Percentiles rank a stretch among this genome's conserved stretches.
Conservation (phyloP, 2,113 vertebrate species). For the Vombatus ursinus region DNA sequence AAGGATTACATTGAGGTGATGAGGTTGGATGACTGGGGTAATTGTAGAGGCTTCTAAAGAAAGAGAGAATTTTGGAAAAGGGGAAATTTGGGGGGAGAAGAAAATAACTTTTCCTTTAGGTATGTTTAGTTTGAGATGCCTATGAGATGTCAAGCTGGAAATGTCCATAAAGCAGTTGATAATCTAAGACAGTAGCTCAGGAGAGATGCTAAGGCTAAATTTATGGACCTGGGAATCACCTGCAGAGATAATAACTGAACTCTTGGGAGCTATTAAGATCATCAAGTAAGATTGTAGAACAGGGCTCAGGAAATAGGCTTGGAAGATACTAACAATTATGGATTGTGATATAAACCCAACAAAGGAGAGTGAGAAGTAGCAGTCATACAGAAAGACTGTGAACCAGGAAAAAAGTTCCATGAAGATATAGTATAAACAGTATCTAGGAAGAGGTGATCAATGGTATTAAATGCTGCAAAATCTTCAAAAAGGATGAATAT, state of each 20-base stretch:
- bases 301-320: background rate
- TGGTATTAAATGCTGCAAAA: background rate
- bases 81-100: background rate
- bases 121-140: background rate
- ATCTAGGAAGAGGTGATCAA: background rate
- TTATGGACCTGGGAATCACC: background rate
- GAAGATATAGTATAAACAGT: background rate
- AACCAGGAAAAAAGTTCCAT: background rate
- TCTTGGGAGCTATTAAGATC: background rate
- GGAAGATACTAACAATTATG: background rate
- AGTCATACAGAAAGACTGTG: background rate
- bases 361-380: background rate
- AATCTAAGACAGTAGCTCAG: background rate
- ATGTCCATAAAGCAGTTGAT: background rate
- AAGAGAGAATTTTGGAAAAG: background rate
- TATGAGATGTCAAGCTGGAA: background rate
- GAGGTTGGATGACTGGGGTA: background rate
- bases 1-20: background rate
- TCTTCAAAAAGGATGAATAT: background rate
- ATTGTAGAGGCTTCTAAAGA: background rate
- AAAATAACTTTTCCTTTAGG: background rate
- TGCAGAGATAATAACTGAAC: background rate
- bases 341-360: background rate
- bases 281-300: background rate
- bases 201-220: background rate